Evolutionary conservation across 2,888 invertebrate genomes (phyloP), one percentile per base, ranked within the genome.

Genomic region (Euzetes globulus): DNA sequence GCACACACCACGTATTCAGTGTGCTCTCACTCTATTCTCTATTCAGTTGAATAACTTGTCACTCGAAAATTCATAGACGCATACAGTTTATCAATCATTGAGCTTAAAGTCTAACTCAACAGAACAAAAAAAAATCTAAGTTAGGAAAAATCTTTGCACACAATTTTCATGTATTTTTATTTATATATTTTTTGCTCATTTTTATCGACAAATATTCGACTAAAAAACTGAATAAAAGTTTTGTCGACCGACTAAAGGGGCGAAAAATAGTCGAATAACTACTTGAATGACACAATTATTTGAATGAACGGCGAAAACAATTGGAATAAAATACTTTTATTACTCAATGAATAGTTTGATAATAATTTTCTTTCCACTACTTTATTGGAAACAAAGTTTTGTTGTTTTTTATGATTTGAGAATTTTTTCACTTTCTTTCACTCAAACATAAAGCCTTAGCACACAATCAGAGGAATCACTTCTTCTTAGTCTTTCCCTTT

Each of bases 11-110:
- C 41, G 41, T 41, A 41, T 41, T 41, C 41, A n/a, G n/a, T 41
- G 13, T 41, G 41, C 41, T 41, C n/a, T 41, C 41, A 41, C 41
- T 41, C 41, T 41, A 41, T 41, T 41, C 41, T 65, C 29, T 37
- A 29, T 65, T 65, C 63, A 65, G 19, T 37, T 65, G 63, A 65
- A 65, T 65, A 65, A 65, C 19, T 65, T 65, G 63, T 65, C 63
- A 65, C 19, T 65, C n/a, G 33, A 33, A 33, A 37, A 65, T 65
- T 65, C 63, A 65, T 65, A 65, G 63, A 37, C 37, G 19, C 63
- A 65, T 58, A 58, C 58, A 58, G 19, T 58, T 58, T 58, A 58
- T 58, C 58, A 58, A 58, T 58, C 58, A 58, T 58, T 58, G 58
- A 22, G 15, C 58, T 58, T 22, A 58, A 17, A 58, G 29, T 58